Percentiles rank a stretch among this genome's conserved stretches.
Evolutionary conservation across 2,888 invertebrate genomes (phyloP).

Genomic region (Euplagia quadripunctaria): DNA sequence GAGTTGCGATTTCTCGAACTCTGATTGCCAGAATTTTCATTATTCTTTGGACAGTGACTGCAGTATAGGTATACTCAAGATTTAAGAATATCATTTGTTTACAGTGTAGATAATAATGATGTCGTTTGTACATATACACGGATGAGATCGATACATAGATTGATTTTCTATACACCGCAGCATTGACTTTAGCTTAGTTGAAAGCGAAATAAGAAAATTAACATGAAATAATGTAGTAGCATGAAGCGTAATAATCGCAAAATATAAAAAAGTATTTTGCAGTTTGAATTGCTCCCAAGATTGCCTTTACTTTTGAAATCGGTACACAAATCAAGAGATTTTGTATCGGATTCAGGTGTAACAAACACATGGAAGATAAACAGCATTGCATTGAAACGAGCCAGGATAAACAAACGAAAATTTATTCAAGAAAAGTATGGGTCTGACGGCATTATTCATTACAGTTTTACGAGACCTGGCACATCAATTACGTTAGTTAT

Average conservation of each 20-base stretch:
- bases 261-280: not conserved
- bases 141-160: too few relatives aligned
- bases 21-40: too few relatives aligned
- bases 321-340: not conserved
- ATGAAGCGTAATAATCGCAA: not conserved
- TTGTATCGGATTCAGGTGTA: not conserved
- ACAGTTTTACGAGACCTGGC: not conserved
- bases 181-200: not conserved
- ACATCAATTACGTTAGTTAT: not conserved
- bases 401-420: not conserved
- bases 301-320: not conserved
- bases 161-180: too few relatives aligned
- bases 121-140: too few relatives aligned
- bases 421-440: not conserved
- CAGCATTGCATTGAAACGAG: not conserved
- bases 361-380: not conserved
- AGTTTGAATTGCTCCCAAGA: not conserved
- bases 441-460: not conserved
- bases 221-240: not conserved
- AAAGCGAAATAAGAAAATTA: not conserved
- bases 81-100: too few relatives aligned
- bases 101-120: too few relatives aligned
- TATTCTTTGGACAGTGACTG: too few relatives aligned
- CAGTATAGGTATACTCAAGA: too few relatives aligned
- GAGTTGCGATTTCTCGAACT: too few relatives aligned